These are phyloP conservation scores for Scarus forsteni DNA, from an alignment of 2,797 vertebrate genomes.

Conservation along the genomic window DNA sequence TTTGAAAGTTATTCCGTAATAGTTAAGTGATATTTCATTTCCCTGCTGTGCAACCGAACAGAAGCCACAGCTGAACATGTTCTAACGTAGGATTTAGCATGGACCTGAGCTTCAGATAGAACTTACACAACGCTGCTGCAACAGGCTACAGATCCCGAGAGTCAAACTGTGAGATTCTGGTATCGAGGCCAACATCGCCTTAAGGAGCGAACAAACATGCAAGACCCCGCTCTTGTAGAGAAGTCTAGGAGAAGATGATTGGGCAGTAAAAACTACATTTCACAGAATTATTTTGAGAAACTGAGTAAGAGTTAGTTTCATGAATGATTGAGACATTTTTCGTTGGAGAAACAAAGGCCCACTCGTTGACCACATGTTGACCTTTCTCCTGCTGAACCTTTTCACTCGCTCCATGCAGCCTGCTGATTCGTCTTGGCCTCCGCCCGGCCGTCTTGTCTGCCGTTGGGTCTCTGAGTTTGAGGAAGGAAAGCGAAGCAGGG, in stretches of 20 bases:
- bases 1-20: no score
- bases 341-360: conserved; percentile 19
- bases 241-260: neutral
- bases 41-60: no score
- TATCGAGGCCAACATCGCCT: neutral
- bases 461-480: conserved; percentile 22
- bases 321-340: conserved; percentile 12
- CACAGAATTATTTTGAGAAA: neutral
- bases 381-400: conserved; percentile 55
- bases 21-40: no score
- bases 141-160: no score
- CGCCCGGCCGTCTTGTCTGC: conserved; percentile 36
- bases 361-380: conserved; percentile 41
- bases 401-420: conserved; percentile 18
- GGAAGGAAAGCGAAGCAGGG: conserved; percentile 64
- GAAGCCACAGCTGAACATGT: no score
- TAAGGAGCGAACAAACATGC: conserved; percentile 2
- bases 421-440: conserved; percentile 49
- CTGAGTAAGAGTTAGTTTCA: neutral
- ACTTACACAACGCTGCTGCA: no score
- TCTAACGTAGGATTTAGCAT: no score
- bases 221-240: neutral
- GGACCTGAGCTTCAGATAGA: no score
- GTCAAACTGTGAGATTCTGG: no score
- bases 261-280: neutral